Conservation (phyloP, 2,888 invertebrate genomes). For the Macropis europaea region DNA sequence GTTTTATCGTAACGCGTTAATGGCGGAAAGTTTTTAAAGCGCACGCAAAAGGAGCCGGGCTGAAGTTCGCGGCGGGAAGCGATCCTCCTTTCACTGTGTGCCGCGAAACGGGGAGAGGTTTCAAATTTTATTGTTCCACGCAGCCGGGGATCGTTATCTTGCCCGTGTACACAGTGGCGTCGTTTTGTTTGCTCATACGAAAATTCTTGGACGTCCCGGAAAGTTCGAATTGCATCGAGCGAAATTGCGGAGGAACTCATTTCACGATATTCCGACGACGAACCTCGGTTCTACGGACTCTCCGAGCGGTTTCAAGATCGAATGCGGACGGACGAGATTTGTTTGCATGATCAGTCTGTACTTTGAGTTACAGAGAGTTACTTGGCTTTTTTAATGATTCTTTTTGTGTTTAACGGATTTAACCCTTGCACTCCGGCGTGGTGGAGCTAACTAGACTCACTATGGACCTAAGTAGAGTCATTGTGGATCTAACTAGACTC, state of each 20-base stretch:
- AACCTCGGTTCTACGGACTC: not conserved
- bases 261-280: conserved; percentile 26
- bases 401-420: no score
- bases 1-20: not conserved
- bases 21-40: no score
- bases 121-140: conserved; percentile 12
- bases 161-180: conserved; percentile 7
- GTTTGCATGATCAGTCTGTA: not conserved
- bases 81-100: conserved; percentile 3
- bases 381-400: no score
- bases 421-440: no score
- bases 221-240: conserved; percentile 51
- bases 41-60: not conserved
- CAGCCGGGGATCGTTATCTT: conserved; percentile 12
- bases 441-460: no score
- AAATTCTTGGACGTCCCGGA: conserved; percentile 38
- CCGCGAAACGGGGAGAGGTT: not conserved
- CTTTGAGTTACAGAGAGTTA: no score
- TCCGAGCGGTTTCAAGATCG: conserved; percentile 7
- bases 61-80: not conserved
- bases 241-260: conserved; percentile 41
- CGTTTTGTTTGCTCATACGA: conserved; percentile 36
- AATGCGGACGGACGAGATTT: not conserved
- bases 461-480: no score
- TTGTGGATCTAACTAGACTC: no score